phyloP scores from a whole-genome alignment of 2,888 invertebrate genomes.

The Amiota minor region DNA sequence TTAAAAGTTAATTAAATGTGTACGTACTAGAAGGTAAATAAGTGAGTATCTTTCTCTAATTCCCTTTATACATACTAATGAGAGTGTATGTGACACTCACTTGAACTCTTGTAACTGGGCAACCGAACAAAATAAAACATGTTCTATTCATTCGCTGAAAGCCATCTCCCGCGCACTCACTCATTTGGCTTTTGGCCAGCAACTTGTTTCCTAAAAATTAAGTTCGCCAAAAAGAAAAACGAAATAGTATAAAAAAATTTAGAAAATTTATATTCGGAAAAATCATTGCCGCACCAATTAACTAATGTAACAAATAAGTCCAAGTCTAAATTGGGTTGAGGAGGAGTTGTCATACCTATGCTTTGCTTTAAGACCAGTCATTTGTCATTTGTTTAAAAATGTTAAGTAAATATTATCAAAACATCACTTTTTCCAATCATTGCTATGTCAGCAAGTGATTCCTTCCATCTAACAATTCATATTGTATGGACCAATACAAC shows the following conservation, averaged over 20 bases:
- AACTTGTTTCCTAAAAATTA: constrained; percentile 28
- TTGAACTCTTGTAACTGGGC: background rate
- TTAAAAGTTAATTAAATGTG: constrained; percentile 59
- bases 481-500: no score
- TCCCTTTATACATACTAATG: background rate
- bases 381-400: background rate
- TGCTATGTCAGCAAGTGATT: no score
- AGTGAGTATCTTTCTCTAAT: no score
- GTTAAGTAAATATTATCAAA: constrained; percentile 40
- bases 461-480: no score
- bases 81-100: background rate
- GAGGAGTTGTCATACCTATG: no score
- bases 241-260: background rate
- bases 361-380: no score
- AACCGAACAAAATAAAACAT: background rate
- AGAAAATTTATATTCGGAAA: constrained; percentile 7
- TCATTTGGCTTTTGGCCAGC: constrained; percentile 26
- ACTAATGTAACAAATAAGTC: constrained; percentile 33
- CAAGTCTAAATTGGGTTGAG: background rate
- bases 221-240: constrained; percentile 10
- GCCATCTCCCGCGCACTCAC: background rate
- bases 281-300: constrained; percentile 30
- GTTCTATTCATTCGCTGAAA: background rate
- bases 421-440: background rate
- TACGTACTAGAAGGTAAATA: no score